These are phyloP conservation scores for Alentia gelatinosa DNA, from an alignment of 2,888 invertebrate genomes.

Conservation along the genomic window DNA sequence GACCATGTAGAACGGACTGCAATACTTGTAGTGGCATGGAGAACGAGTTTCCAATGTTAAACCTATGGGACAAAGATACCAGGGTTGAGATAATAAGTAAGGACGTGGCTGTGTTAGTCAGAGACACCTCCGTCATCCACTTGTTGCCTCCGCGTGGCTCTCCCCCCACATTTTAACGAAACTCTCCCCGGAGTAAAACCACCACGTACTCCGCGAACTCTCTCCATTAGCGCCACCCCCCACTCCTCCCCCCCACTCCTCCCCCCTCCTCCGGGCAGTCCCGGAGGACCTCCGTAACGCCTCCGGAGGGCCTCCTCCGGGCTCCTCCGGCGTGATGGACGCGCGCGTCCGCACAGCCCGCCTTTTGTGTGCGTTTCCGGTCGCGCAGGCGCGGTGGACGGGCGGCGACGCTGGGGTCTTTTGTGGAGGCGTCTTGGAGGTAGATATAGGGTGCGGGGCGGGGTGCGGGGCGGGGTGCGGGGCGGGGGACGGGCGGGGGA, in stretches of 20 bases:
- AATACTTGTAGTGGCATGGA: too few species aligned
- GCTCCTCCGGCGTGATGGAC: not conserved
- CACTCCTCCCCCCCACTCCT: not conserved
- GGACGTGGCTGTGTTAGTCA: too few species aligned
- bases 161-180: not conserved
- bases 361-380: slow-evolving; percentile 29
- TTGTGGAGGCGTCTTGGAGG: not conserved
- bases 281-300: not conserved
- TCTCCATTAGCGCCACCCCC: not conserved
- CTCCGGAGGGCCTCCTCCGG: slow-evolving; percentile 9
- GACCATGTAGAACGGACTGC: too few species aligned
- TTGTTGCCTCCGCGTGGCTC: not conserved
- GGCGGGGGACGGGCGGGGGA: not conserved
- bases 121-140: too few species aligned
- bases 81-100: too few species aligned
- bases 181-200: not conserved
- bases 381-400: not conserved
- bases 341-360: not conserved
- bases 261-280: not conserved
- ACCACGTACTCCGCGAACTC: not conserved
- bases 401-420: not conserved
- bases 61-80: too few species aligned
- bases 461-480: not conserved
- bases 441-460: not conserved
- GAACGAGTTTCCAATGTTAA: too few species aligned